Base-by-base conservation (phyloP, 2,113 vertebrate genomes). In the Brienomyrus longianalis region DNA sequence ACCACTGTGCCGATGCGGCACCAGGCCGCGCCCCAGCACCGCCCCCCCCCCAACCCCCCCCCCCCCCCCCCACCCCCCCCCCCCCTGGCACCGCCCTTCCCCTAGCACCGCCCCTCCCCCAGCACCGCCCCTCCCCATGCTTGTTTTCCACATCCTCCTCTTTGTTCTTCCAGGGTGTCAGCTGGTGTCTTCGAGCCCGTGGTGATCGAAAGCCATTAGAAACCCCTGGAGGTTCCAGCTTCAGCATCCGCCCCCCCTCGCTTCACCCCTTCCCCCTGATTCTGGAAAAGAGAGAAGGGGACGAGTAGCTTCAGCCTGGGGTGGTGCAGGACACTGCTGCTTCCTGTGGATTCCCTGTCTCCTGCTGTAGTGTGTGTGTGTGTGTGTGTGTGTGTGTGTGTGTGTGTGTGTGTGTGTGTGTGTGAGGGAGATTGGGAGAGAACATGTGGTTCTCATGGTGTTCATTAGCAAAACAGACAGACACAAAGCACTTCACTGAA, bases 141-240 rank as follows among this genome's bases (percentile, higher is more conserved):
- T 19, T 52, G 23, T 86, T 54, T 52, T 84, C 48, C 35, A 48
- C 21, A 9, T 43, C 17, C 19, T 4, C 23, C 84, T 43, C 43
- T 3, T 17, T 10, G 0, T 23, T 50, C 54, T 66, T 15, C 19
- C 96, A 99, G 98, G 95, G 97, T 98, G 92, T 97, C 98, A 70
- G 97, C 98, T 43, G 98, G 97, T 90, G 97, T 98, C 89, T 99
- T 96, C 2, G 98, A 99, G 94, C 98, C 98, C 0, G 98, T 99
- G 35, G 97, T 99, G 94, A 99, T 99, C 0, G 98, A 98, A 95
- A 98, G 96, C 95, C 98, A 97, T 91, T 99, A 96, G 96, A 93
- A 10, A 45, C 89, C 89, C 88, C 17, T 19, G 62, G 88, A 52
- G 77, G 23, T 48, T 70, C 11, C 0, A 39, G 66, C 56, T 83